Base-by-base conservation (phyloP, 2,113 vertebrate species). In the Monopterus albus region DNA sequence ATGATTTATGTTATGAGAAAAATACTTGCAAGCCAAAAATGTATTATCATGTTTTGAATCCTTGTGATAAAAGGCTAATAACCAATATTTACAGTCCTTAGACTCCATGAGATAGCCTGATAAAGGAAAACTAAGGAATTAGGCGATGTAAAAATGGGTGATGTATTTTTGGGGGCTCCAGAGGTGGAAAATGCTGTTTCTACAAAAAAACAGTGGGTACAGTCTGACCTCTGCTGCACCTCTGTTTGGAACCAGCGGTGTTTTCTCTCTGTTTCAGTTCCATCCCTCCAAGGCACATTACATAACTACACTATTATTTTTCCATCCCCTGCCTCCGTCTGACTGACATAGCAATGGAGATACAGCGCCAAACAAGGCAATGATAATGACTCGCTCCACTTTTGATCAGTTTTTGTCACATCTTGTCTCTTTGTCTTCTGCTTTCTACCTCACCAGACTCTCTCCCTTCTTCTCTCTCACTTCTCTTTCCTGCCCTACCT, bases 361-460 rank as follows among this genome's bases (percentile, higher is more conserved):
- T 12, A 80, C 78, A 78, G 72, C 82, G 71, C 83, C 83, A 80
- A 89, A 91, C 84, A 89, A 80, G 86, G 81, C 66, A 75, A 79
- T 65, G 79, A 79, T 84, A 85, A 92, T 78, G 59, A 78, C 85
- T 73, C 5, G 3, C 31, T 78, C 31, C 18, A 75, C 46, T 46
- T 85, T 62, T 68, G 66, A 83, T 82, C 64, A 45, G 29, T 72
- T 35, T 81, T 79, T 73, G 75, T 84, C 56, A 51, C 46, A 60
- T 20, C 25, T 14, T 21, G 35, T 59, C 69, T 63, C 42, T 58
- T 31, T 6, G 23, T 66, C 77, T 49, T 60, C 53, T 43, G 42
- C 18, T 10, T 49, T 60, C 21, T 62, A 11, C 13, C 5, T 15
- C 2, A 9, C 23, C 6, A 78, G 88, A 83, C 58, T 56, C 35